Evolutionary conservation across 2,113 vertebrate species (phyloP).

Genomic region (Delphinapterus leucas): DNA sequence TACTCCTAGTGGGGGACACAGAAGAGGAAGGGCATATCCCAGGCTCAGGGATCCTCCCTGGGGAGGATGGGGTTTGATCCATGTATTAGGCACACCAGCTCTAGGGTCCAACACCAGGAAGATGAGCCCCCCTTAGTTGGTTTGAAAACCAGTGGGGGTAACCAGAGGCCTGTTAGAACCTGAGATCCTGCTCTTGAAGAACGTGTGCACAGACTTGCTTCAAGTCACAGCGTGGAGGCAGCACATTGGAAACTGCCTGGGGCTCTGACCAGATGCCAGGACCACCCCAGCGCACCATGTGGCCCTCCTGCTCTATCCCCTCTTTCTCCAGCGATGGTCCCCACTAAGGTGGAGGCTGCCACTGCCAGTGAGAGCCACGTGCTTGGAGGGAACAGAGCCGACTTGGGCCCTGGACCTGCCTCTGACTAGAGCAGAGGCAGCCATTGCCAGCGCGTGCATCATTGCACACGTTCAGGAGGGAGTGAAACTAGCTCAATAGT

Average conservation of each 20-base stretch:
- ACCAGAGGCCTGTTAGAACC: background rate
- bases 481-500: background rate
- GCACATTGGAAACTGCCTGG: background rate
- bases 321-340: background rate
- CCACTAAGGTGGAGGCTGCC: background rate
- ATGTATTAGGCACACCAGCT: background rate
- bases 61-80: background rate
- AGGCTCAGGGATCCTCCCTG: background rate
- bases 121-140: background rate
- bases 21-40: background rate
- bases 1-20: background rate
- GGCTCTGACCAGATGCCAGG: background rate
- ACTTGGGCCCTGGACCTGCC: background rate
- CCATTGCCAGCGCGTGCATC: background rate
- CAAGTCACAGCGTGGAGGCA: background rate
- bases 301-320: background rate
- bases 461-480: background rate
- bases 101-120: background rate
- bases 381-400: background rate
- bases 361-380: background rate
- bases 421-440: background rate
- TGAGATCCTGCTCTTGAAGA: background rate
- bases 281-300: background rate
- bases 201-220: background rate
- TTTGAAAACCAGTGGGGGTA: background rate